Conservation (phyloP, 1,140 invertebrate genomes). For the Hylaeus anthracinus region DNA sequence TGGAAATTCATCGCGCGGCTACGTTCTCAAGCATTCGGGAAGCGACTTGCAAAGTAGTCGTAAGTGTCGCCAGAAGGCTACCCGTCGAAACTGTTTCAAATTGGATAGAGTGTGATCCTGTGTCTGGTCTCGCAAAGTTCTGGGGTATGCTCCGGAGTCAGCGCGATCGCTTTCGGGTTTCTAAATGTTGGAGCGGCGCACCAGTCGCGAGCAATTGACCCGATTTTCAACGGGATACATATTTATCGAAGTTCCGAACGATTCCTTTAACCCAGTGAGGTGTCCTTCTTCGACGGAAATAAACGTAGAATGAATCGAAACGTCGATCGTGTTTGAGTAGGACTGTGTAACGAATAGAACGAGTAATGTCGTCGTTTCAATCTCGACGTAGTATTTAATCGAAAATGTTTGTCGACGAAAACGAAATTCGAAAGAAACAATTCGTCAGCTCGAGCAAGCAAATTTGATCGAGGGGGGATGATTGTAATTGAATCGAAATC, state of each 20-base stretch:
- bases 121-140: background rate
- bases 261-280: conserved; percentile 15
- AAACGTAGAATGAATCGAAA: background rate
- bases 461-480: too few species aligned
- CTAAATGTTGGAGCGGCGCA: background rate
- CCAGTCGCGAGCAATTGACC: conserved; percentile 7
- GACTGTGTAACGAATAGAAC: background rate
- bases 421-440: too few species aligned
- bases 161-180: background rate
- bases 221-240: background rate
- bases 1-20: too few species aligned
- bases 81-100: too few species aligned
- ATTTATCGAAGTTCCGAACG: conserved; percentile 23
- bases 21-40: too few species aligned
- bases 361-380: too few species aligned
- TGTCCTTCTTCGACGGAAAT: conserved; percentile 18
- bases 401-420: too few species aligned
- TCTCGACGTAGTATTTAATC: too few species aligned
- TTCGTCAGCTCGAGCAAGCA: too few species aligned
- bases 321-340: background rate
- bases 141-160: background rate
- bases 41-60: too few species aligned
- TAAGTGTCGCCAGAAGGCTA: too few species aligned
- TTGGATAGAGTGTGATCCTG: too few species aligned
- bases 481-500: background rate